A percentile compares a stretch with the other conserved stretches of the same genome.
These are phyloP conservation scores for Myotis brandtii DNA, from an alignment of 2,113 vertebrate genomes.

Conservation along the genomic window DNA sequence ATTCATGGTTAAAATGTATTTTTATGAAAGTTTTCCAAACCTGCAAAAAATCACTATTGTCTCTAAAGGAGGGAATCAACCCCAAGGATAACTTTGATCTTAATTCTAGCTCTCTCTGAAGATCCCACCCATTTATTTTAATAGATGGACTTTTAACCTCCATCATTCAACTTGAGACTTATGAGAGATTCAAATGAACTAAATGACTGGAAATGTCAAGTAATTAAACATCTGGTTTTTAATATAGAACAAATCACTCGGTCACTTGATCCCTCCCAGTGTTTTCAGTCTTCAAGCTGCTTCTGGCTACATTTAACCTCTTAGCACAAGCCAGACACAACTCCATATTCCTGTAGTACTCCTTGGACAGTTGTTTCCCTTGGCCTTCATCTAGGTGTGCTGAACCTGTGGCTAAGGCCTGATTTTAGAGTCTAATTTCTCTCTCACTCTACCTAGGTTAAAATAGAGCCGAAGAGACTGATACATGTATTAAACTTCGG, in stretches of 20 bases:
- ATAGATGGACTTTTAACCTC: neutral
- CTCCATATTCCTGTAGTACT: neutral
- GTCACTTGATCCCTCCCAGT: neutral
- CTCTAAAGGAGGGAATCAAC: neutral
- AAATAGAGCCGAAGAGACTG: neutral
- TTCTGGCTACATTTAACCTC: neutral
- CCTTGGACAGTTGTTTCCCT: neutral
- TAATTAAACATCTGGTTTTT: slow-evolving; percentile 74
- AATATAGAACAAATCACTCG: slow-evolving; percentile 45
- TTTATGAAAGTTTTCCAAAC: neutral
- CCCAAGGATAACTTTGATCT: neutral
- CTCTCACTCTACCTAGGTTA: neutral
- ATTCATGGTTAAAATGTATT: neutral
- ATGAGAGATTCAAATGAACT: slow-evolving; percentile 51
- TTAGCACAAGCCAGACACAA: neutral
- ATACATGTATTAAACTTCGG: neutral
- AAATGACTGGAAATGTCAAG: slow-evolving; percentile 62
- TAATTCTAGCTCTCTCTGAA: neutral
- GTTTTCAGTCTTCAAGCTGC: neutral
- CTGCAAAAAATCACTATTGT: neutral
- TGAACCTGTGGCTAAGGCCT: neutral
- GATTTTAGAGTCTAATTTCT: neutral
- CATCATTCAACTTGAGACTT: slow-evolving; percentile 42
- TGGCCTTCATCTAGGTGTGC: neutral
- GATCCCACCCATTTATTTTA: neutral